These are phyloP conservation scores for Volucella inflata DNA, from an alignment of 2,888 invertebrate species.

Conservation along the genomic window DNA sequence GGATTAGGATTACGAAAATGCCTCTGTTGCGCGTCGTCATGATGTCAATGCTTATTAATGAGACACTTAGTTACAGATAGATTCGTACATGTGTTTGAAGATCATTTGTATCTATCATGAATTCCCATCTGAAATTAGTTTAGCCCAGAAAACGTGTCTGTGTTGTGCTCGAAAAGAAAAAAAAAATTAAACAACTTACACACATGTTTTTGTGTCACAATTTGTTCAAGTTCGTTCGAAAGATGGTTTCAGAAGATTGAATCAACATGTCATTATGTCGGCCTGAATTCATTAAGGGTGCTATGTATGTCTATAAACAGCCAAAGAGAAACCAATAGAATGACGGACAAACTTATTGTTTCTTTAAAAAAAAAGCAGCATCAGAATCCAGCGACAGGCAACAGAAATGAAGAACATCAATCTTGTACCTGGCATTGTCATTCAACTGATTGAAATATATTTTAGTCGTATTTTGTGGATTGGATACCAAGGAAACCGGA, in stretches of 20 bases:
- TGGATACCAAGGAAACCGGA: conserved; percentile 32
- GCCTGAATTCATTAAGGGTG: conserved; percentile 9
- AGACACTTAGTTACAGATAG: conserved; percentile 7
- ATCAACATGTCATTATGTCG: conserved; percentile 1
- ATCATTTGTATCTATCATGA: conserved; percentile 54
- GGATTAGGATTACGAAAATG: conserved; percentile 1
- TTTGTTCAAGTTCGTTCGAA: conserved; percentile 27
- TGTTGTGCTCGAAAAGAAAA: neutral
- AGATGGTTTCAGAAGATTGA: neutral
- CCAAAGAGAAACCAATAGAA: neutral
- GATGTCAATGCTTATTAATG: conserved; percentile 60
- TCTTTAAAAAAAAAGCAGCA: neutral
- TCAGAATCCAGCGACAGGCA: neutral
- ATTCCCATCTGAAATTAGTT: conserved; percentile 48
- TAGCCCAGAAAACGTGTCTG: conserved; percentile 30
- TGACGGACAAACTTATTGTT: conserved; percentile 17
- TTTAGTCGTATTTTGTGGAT: neutral
- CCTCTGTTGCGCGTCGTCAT: conserved; percentile 5
- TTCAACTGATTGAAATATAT: conserved; percentile 42
- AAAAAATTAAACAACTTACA: conserved; percentile 21
- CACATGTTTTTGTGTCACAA: conserved; percentile 27
- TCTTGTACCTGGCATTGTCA: conserved; percentile 60
- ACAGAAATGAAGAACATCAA: conserved; percentile 34
- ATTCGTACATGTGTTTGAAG: conserved; percentile 19
- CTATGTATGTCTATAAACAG: conserved; percentile 1